These are phyloP conservation scores for Anhinga anhinga DNA, from an alignment of 2,113 vertebrate genomes.

Conservation along the genomic window DNA sequence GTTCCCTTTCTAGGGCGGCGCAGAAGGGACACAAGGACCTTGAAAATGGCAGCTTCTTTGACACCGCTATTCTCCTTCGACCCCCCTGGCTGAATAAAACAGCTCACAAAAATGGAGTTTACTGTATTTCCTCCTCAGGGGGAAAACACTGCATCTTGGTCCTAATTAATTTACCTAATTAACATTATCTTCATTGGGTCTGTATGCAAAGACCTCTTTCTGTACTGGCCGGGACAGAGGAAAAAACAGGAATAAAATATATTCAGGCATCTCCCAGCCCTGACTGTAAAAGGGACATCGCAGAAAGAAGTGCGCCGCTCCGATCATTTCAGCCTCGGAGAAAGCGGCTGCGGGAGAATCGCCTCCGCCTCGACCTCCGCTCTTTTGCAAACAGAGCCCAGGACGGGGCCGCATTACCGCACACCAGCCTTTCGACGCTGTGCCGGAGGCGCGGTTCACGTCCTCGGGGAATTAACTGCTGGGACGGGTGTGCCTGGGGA, in stretches of 20 bases:
- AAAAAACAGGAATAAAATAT: background rate
- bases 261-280: background rate
- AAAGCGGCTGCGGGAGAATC: fast-evolving
- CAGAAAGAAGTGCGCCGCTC: fast-evolving
- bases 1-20: slow-evolving; percentile 25
- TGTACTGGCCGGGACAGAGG: background rate
- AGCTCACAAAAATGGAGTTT: slow-evolving; percentile 30
- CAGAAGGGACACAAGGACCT: slow-evolving; percentile 52
- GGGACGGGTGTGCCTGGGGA: background rate
- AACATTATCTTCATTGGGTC: slow-evolving; percentile 26
- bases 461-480: background rate
- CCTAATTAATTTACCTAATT: slow-evolving; percentile 62
- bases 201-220: slow-evolving; percentile 29
- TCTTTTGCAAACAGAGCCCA: background rate
- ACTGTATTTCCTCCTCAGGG: slow-evolving; percentile 49
- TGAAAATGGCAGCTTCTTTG: slow-evolving; percentile 56
- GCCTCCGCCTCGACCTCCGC: background rate
- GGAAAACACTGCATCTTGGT: slow-evolving; percentile 47
- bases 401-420: background rate
- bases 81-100: slow-evolving; percentile 56
- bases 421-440: fast-evolving
- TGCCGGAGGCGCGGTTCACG: fast-evolving
- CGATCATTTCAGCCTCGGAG: background rate
- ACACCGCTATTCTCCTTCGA: slow-evolving; percentile 37
- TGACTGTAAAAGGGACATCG: background rate